Evolutionary conservation across 2,113 vertebrate genomes (phyloP).

Genomic region (Semnornis frantzii): DNA sequence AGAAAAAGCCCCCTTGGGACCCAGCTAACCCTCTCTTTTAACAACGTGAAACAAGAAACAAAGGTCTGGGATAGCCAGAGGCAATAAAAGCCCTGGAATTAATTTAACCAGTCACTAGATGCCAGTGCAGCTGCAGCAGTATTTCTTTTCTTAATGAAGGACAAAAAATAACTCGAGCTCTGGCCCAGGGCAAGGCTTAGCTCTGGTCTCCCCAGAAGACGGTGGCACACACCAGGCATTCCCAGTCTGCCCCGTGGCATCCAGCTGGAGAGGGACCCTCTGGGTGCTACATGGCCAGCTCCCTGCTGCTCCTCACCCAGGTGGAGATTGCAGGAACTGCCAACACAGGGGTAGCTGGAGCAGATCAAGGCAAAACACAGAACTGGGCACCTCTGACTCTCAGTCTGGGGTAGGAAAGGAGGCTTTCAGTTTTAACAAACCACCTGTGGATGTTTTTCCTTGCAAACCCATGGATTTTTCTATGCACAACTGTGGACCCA

Average conservation of each 20-base stretch:
- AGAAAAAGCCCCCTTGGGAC: conserved; percentile 48
- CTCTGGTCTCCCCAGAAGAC: not conserved
- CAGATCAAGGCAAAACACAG: fast-evolving
- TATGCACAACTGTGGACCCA: not conserved
- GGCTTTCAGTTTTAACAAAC: not conserved
- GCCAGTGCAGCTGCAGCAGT: conserved; percentile 67
- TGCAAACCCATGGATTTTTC: not conserved
- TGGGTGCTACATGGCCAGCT: fast-evolving
- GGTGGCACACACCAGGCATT: not conserved
- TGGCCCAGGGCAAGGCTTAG: not conserved
- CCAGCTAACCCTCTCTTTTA: conserved; percentile 33
- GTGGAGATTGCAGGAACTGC: not conserved
- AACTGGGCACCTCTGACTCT: not conserved
- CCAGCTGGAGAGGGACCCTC: not conserved
- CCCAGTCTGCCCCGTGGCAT: fast-evolving
- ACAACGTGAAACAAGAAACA: conserved; percentile 60
- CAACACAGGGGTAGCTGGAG: not conserved
- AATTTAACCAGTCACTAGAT: conserved; percentile 68
- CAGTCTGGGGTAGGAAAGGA: not conserved
- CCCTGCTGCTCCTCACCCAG: fast-evolving
- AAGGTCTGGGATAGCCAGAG: conserved; percentile 55
- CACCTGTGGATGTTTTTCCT: not conserved
- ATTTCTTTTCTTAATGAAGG: conserved; percentile 57
- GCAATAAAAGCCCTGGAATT: conserved; percentile 71
- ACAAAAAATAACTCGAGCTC: conserved; percentile 6